These are phyloP conservation scores for Micrasema longulum DNA, from an alignment of 1,140 invertebrate species.

Conservation along the genomic window DNA sequence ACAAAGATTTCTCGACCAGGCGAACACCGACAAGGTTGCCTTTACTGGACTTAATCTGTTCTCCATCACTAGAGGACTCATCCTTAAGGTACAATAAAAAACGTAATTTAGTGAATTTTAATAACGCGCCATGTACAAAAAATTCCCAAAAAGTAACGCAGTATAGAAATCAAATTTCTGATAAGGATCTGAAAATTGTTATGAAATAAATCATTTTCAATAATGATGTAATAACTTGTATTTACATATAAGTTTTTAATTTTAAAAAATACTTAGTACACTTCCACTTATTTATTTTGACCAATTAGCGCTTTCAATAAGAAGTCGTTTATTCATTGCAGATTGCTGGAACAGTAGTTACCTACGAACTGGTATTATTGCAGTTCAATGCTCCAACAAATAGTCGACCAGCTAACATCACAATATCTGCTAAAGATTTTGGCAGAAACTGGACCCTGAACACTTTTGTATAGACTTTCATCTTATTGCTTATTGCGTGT, in stretches of 20 bases:
- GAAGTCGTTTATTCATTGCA: conserved; percentile 9
- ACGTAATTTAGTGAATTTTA: no score
- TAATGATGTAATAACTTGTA: no score
- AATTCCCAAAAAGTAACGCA: no score
- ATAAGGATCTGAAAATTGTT: no score
- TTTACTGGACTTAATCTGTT: conserved; percentile 75
- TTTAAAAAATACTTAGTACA: no score
- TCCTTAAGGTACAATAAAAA: conserved; percentile 67
- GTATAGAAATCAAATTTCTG: no score
- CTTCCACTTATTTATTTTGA: no score
- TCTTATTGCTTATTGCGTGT: no score
- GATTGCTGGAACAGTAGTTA: conserved; percentile 74
- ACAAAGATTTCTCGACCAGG: conserved; percentile 71
- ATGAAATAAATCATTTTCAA: no score
- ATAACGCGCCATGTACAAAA: no score
- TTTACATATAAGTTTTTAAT: no score
- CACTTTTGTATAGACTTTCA: not conserved
- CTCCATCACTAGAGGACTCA: conserved; percentile 71
- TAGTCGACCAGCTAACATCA: conserved; percentile 44
- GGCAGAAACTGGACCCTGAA: not conserved
- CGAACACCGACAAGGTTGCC: conserved; percentile 70
- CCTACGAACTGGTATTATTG: conserved; percentile 69
- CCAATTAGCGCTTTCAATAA: not conserved
- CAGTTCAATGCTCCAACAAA: conserved; percentile 56
- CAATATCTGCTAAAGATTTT: conserved; percentile 20